Evolutionary conservation across 2,888 invertebrate genomes (phyloP).

Genomic region (Ypsolopha scabrella): DNA sequence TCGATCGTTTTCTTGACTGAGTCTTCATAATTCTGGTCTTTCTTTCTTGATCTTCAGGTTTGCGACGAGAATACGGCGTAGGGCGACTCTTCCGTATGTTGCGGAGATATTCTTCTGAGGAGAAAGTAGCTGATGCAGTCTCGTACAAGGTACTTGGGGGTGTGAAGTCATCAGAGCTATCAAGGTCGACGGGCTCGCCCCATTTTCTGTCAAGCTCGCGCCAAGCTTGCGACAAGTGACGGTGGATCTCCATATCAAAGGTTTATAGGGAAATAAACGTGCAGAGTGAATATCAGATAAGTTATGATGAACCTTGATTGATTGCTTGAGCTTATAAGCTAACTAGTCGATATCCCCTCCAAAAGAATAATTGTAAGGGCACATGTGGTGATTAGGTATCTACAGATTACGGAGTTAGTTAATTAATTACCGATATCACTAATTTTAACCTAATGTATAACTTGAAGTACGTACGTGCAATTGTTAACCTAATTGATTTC

Average conservation of each 20-base stretch:
- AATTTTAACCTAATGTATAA: too few relatives aligned
- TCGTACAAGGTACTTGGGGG: slow-evolving; percentile 28
- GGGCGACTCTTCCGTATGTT: slow-evolving; percentile 18
- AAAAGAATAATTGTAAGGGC: background rate
- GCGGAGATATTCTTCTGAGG: slow-evolving; percentile 35
- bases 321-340: background rate
- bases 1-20: background rate
- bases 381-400: background rate
- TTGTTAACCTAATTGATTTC: too few relatives aligned
- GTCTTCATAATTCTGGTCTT: background rate
- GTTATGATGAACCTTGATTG: background rate
- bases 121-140: slow-evolving; percentile 28
- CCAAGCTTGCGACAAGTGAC: slow-evolving; percentile 36
- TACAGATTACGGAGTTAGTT: background rate
- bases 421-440: background rate
- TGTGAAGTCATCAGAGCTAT: slow-evolving; percentile 19
- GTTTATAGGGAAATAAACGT: too few relatives aligned
- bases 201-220: slow-evolving; percentile 40
- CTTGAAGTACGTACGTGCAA: too few relatives aligned
- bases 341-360: background rate
- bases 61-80: slow-evolving; percentile 21
- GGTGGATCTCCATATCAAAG: slow-evolving; percentile 31
- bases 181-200: slow-evolving; percentile 36
- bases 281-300: background rate
- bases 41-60: slow-evolving; percentile 5